Evolutionary conservation across 2,888 invertebrate species (phyloP).

Genomic region (Zonitis immaculata): DNA sequence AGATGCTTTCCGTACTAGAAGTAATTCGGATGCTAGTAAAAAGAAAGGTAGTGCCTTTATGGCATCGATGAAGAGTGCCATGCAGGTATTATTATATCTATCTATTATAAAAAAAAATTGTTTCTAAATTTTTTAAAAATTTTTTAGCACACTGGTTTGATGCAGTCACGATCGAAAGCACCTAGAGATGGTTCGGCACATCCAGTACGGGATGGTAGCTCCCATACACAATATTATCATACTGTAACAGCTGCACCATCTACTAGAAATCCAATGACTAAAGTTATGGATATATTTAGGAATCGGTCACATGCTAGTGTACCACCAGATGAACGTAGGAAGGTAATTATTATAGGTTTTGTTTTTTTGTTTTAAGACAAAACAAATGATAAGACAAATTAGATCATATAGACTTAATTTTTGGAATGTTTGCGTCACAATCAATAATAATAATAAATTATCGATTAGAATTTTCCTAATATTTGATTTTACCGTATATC

Average conservation of each 20-base stretch:
- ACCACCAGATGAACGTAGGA: constrained; percentile 65
- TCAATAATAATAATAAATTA: no score
- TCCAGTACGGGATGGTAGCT: constrained; percentile 58
- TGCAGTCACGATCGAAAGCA: constrained; percentile 48
- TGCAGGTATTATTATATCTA: constrained; percentile 57
- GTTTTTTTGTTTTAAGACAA: not conserved
- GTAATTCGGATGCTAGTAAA: constrained; percentile 69
- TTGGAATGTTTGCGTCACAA: no score
- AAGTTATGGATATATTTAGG: constrained; percentile 88
- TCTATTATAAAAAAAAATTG: not conserved
- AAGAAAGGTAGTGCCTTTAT: constrained; percentile 65
- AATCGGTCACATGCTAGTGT: constrained; percentile 68
- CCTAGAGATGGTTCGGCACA: constrained; percentile 67
- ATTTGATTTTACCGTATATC: no score
- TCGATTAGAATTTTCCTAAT: no score
- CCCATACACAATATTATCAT: constrained; percentile 62
- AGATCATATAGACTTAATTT: not conserved
- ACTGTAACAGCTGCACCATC: constrained; percentile 65
- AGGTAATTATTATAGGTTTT: constrained; percentile 52
- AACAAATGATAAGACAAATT: not conserved
- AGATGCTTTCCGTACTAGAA: constrained; percentile 68
- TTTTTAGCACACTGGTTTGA: constrained; percentile 51
- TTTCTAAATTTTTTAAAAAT: not conserved
- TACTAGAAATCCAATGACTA: constrained; percentile 74
- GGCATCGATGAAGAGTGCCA: constrained; percentile 79